Percentiles rank a stretch among this genome's conserved stretches.
Evolutionary conservation across 2,888 invertebrate species (phyloP).

Genomic region (Glomeris marginata): DNA sequence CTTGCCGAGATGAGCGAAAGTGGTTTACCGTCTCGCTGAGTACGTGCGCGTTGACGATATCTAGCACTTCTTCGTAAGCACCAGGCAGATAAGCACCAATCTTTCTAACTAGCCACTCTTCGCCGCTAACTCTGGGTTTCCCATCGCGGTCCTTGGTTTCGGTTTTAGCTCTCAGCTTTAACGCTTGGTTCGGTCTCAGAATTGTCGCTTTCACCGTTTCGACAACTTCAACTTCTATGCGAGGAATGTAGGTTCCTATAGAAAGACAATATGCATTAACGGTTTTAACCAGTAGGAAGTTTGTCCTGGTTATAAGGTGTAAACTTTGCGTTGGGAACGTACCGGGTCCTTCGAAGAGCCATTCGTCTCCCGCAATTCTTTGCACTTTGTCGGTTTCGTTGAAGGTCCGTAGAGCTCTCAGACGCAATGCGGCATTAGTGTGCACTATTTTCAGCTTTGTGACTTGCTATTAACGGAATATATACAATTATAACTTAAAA

Average conservation of each 20-base stretch:
- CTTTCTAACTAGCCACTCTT: constrained; percentile 36
- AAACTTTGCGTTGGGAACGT: constrained; percentile 1
- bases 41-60: constrained; percentile 34
- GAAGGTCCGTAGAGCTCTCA: constrained; percentile 33
- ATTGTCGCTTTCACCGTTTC: constrained; percentile 32
- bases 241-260: constrained; percentile 34
- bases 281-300: no score
- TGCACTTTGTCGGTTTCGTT: constrained; percentile 26
- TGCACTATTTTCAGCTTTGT: constrained; percentile 31
- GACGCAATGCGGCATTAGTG: constrained; percentile 33
- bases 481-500: neutral
- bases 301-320: neutral
- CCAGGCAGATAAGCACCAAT: constrained; percentile 36
- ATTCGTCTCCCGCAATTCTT: constrained; percentile 35
- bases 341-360: constrained; percentile 35
- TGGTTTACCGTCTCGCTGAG: constrained; percentile 34
- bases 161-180: constrained; percentile 32
- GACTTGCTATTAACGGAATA: constrained; percentile 21
- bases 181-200: constrained; percentile 34
- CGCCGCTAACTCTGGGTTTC: constrained; percentile 25
- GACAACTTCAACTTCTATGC: constrained; percentile 34
- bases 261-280: neutral
- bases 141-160: constrained; percentile 30
- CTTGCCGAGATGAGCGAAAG: neutral
- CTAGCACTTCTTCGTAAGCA: constrained; percentile 36